Evolutionary conservation across 2,797 vertebrate genomes (phyloP), one percentile per base, ranked within the genome.

Genomic region (Phoebastria nigripes): DNA sequence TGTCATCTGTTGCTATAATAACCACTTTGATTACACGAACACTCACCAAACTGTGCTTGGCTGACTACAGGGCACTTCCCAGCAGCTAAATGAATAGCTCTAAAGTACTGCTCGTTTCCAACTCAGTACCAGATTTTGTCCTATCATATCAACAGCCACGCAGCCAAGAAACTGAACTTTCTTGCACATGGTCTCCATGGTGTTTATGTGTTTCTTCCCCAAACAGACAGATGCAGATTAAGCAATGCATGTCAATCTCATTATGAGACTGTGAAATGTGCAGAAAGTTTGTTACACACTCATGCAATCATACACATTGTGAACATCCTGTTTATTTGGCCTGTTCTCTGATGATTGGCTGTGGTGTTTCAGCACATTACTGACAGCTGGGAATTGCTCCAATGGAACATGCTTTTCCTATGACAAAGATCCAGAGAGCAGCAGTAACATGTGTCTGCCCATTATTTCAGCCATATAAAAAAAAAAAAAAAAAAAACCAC

Each of bases 401-500:
- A 98, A 97, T 97, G 98, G 98, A 98, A 98, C 99, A 99, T 99
- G 99, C 99, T 99, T 99, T 99, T 99, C 99, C 97, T 98, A 98
- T 99, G 99, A 99, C 98, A 99, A 98, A 98, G 96, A 98, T 98
- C 97, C 98, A 96, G 97, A 98, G 95, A 98, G 98, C 98, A 98
- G 98, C 97, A 97, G 98, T 97, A 99, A 98, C 98, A 99, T 98
- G 98, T 98, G 98, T 98, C 98, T 98, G 97, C 97, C 97, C 97
- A 97, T 97, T 98, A 97, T 96, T 98, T 97, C 93, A 94, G 96
- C 95, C 61, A 0, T 92, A 97, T 91, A 94, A 94, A 98, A 95
- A 39, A 55, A 35, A 28, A 54, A 31, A 31, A 52, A n/a, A 52
- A 25, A 63, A 97, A 92, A 96, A 4, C 18, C 21, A 37, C 37